Evolutionary conservation across 2,113 vertebrate species (phyloP).

Genomic region (Lycaon pictus): DNA sequence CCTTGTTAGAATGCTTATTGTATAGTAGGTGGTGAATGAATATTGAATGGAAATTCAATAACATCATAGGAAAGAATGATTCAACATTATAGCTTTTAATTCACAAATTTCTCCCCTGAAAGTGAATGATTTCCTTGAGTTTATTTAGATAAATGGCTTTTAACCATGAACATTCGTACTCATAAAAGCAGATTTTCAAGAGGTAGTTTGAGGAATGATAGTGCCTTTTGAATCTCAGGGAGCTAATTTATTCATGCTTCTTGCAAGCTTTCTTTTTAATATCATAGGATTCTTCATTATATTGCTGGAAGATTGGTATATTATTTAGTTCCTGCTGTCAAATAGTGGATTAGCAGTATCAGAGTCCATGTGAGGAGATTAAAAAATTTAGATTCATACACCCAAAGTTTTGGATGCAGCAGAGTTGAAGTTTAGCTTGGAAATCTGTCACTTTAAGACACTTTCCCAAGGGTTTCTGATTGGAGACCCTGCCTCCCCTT

Average conservation of each 20-base stretch:
- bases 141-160: constrained; percentile 16
- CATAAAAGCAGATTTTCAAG: constrained; percentile 19
- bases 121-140: not conserved
- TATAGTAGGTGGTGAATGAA: not conserved
- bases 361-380: not conserved
- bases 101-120: constrained; percentile 13
- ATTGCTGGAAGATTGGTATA: not conserved
- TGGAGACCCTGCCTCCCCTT: not conserved
- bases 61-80: not conserved
- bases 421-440: not conserved
- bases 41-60: not conserved
- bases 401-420: not conserved
- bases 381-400: not conserved
- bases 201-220: not conserved
- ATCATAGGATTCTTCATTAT: not conserved
- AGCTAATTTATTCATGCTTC: not conserved
- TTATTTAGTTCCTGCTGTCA: constrained; percentile 25
- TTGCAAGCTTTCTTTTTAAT: not conserved
- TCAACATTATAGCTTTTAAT: not conserved
- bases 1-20: not conserved
- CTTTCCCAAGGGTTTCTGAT: not conserved
- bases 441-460: not conserved
- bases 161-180: not conserved
- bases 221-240: not conserved
- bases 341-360: not conserved